Percentiles rank a stretch among this genome's conserved stretches.
Conservation (phyloP, 2,888 invertebrate genomes). For the Eurois occulta region DNA sequence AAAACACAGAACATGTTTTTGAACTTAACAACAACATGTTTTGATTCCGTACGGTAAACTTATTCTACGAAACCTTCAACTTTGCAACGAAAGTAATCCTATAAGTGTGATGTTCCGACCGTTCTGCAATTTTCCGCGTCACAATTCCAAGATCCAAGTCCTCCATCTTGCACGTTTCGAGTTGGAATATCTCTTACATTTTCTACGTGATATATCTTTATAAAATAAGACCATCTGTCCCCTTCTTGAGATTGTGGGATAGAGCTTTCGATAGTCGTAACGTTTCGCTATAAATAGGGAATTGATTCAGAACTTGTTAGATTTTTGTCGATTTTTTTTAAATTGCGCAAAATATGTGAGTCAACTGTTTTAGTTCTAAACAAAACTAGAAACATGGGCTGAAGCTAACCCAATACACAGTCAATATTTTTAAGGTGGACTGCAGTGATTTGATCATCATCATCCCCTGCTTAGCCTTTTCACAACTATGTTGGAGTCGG, state of each 20-base stretch:
- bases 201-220: slow-evolving; percentile 50
- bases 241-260: slow-evolving; percentile 15
- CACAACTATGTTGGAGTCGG: background rate
- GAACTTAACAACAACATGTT: slow-evolving; percentile 26
- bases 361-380: background rate
- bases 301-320: background rate
- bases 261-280: slow-evolving; percentile 22
- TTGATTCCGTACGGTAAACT: slow-evolving; percentile 17
- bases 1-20: slow-evolving; percentile 18
- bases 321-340: background rate
- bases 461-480: background rate
- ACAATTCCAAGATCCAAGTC: slow-evolving; percentile 39
- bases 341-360: background rate
- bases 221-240: slow-evolving; percentile 46
- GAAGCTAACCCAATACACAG: background rate
- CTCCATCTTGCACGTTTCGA: slow-evolving; percentile 24
- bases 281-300: slow-evolving; percentile 22
- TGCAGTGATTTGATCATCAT: background rate
- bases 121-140: slow-evolving; percentile 55
- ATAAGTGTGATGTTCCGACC: slow-evolving; percentile 36
- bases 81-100: slow-evolving; percentile 50
- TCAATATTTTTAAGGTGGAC: background rate
- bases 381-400: background rate
- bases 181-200: slow-evolving; percentile 46
- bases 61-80: slow-evolving; percentile 11